phyloP scores from a whole-genome alignment of 2,113 vertebrate genomes.

The Uria aalge region DNA sequence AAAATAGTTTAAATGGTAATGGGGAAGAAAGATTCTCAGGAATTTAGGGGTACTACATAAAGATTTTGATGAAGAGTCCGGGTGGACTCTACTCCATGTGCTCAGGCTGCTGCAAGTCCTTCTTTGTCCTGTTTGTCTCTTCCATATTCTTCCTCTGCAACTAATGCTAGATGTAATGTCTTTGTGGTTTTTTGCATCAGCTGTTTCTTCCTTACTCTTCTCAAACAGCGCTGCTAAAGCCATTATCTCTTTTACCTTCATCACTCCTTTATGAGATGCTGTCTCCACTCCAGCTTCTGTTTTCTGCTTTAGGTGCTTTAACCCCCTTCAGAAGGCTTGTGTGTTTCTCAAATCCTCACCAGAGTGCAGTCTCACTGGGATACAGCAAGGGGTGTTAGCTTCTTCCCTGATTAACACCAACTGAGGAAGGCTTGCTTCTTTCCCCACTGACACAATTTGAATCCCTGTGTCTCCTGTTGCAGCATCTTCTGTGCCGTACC shows the following conservation, averaged over 20 bases:
- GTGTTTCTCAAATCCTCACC: background rate
- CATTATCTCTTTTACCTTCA: background rate
- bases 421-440: background rate
- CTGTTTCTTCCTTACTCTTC: background rate
- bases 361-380: background rate
- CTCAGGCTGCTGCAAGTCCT: background rate
- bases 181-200: background rate
- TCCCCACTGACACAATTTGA: background rate
- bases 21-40: background rate
- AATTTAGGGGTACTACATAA: background rate
- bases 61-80: background rate
- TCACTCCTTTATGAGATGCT: background rate
- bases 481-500: background rate
- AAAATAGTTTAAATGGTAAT: background rate
- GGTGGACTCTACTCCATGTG: background rate
- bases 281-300: background rate
- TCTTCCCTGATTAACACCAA: background rate
- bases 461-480: background rate
- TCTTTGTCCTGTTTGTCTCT: background rate
- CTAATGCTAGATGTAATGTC: rapidly evolving
- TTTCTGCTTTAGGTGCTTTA: background rate
- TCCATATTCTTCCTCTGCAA: background rate
- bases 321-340: background rate
- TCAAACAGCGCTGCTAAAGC: background rate
- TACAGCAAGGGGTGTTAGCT: background rate